Base-by-base conservation (phyloP, 1,140 invertebrate species). In the Leptopilina clavipes region DNA sequence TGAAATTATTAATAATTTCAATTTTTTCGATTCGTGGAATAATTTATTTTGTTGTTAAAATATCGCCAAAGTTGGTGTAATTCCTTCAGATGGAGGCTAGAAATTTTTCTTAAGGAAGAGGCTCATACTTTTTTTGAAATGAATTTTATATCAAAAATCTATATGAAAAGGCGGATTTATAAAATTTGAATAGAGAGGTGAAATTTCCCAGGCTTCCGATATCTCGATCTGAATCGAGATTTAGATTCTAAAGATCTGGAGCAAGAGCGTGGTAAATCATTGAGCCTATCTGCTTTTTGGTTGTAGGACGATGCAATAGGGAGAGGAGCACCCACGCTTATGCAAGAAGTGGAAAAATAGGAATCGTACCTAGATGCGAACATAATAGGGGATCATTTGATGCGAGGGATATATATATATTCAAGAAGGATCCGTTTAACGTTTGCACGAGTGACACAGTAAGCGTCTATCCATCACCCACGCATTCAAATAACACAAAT, bases 401-500 rank as follows among this genome's bases (percentile, higher is more conserved):
- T 65, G 12, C 59, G 3, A 65, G 22, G 6, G 2, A 40, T 45
- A 52, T 22, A 22, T 65, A 52, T 22, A 22, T 65, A 65, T 65
- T n/a, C 12, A 65, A 65, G 6, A 59, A 25, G 72, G 74, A 17
- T 71, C 73, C 77, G 79, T 86, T 84, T 82, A 84, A 82, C 78
- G 78, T 84, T 82, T 79, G 83, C 81, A 78, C 80, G 81, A 81
- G 74, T 85, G 84, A 83, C 83, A 85, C 85, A 81, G 83, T 85
- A 82, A 84, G 79, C 83, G 82, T 88, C 86, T 86, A 90, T 90
- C 89, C 87, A 89, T 89, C 89, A 90, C 89, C 89, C 87, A 88
- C 89, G 85, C 86, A 86, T 86, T 85, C 82, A 85, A 74, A 79
- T 22, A n/a, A n/a, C n/a, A 77, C 59, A 72, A 76, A 83, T 79